A percentile compares a stretch with the other conserved stretches of the same genome.
Conservation (phyloP, 2,888 invertebrate genomes). For the Anodontia alba region DNA sequence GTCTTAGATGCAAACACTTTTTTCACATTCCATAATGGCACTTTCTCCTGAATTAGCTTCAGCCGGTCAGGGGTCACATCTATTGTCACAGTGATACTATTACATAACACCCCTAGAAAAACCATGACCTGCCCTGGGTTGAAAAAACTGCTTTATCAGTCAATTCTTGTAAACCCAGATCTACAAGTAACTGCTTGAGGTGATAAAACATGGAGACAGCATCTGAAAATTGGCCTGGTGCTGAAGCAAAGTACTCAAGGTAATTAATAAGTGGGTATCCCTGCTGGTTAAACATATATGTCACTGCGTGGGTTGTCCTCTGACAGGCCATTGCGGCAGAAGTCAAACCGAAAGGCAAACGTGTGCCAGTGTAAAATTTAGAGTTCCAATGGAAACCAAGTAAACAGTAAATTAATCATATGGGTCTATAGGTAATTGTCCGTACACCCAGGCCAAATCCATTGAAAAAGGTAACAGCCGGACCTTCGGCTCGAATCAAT, state of each 20-base stretch:
- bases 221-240: background rate
- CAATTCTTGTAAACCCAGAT: background rate
- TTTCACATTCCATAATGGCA: too few species aligned
- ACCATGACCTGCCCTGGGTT: background rate
- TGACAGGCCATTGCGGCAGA: constrained; percentile 1
- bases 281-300: background rate
- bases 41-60: background rate
- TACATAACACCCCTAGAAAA: background rate
- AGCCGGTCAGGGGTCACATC: background rate
- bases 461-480: background rate
- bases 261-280: background rate
- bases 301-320: background rate
- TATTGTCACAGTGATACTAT: background rate
- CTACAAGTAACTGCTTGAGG: background rate
- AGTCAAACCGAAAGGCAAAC: background rate
- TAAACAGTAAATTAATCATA: background rate
- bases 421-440: background rate
- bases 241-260: background rate
- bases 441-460: background rate
- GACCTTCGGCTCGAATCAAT: background rate
- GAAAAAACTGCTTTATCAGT: background rate
- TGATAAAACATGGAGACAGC: background rate
- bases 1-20: background rate
- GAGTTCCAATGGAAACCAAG: background rate
- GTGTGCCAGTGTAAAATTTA: background rate